phyloP scores from a whole-genome alignment of 2,888 invertebrate species.

The Coecobrya sp. region DNA sequence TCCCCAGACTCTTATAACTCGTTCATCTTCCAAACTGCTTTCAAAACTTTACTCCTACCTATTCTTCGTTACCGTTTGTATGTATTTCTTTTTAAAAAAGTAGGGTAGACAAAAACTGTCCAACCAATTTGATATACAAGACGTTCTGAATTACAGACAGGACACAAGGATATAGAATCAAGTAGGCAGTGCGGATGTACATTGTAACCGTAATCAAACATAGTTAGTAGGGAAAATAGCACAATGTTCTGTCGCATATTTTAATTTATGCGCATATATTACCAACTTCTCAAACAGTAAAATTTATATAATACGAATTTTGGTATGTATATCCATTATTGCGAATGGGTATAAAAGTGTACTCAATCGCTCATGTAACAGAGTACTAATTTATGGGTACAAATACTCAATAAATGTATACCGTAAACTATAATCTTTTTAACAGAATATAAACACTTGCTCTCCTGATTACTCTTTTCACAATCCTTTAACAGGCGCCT shows the following conservation, averaged over 20 bases:
- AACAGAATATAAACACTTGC: constrained; percentile 21
- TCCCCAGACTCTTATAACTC: neutral
- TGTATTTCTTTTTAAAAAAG: constrained; percentile 33
- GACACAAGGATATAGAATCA: constrained; percentile 8
- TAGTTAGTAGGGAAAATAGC: constrained; percentile 15
- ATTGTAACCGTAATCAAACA: neutral
- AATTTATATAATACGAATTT: neutral
- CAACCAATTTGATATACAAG: constrained; percentile 26
- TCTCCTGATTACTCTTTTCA: constrained; percentile 30
- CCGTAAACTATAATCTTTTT: neutral
- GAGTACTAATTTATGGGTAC: constrained; percentile 10
- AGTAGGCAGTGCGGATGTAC: constrained; percentile 9
- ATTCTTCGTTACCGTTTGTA: constrained; percentile 29
- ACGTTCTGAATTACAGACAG: constrained; percentile 36
- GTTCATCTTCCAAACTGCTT: constrained; percentile 37
- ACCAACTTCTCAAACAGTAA: constrained; percentile 32
- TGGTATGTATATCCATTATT: too few species aligned
- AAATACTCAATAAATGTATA: constrained; percentile 8
- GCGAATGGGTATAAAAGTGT: neutral
- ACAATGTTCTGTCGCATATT: neutral
- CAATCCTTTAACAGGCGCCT: neutral
- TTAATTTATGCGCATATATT: constrained; percentile 76
- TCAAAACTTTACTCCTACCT: constrained; percentile 30
- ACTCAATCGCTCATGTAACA: neutral
- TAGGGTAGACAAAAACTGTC: constrained; percentile 57